Evolutionary conservation across 2,797 vertebrate genomes (phyloP).

Genomic region (Bucorvus abyssinicus): DNA sequence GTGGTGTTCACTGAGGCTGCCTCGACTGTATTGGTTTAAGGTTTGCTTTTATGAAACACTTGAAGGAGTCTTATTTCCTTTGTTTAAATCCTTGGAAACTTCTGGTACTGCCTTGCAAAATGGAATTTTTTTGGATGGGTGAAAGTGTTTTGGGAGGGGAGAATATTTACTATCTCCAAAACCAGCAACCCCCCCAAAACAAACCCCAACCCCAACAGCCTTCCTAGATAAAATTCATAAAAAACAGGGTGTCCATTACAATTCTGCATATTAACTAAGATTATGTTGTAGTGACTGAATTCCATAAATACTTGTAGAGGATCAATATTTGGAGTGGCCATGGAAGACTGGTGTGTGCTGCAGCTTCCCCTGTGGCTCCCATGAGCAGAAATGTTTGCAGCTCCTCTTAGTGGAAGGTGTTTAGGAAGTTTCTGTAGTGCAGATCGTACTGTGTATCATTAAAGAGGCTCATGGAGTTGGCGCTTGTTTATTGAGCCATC

Average conservation of each 20-base stretch:
- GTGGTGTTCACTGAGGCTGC: background rate
- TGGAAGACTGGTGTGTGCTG: background rate
- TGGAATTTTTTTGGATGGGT: background rate
- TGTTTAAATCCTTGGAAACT: background rate
- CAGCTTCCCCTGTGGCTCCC: background rate
- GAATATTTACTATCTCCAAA: background rate
- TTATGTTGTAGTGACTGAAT: background rate
- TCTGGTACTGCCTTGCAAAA: background rate
- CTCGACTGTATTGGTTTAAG: background rate
- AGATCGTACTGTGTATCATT: background rate
- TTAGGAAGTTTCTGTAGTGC: background rate
- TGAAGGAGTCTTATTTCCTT: background rate
- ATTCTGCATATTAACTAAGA: background rate
- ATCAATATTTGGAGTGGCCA: background rate
- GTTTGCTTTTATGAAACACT: background rate
- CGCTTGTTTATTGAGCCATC: background rate
- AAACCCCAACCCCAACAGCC: background rate
- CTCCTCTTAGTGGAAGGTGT: accelerated
- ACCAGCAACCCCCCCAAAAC: background rate
- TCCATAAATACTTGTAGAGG: background rate
- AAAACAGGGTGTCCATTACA: background rate
- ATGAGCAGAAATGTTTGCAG: background rate
- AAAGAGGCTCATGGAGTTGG: background rate
- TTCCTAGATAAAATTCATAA: background rate
- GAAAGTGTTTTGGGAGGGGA: background rate